Conservation (phyloP, 2,797 vertebrate species). For the Arremon brunneinucha region DNA sequence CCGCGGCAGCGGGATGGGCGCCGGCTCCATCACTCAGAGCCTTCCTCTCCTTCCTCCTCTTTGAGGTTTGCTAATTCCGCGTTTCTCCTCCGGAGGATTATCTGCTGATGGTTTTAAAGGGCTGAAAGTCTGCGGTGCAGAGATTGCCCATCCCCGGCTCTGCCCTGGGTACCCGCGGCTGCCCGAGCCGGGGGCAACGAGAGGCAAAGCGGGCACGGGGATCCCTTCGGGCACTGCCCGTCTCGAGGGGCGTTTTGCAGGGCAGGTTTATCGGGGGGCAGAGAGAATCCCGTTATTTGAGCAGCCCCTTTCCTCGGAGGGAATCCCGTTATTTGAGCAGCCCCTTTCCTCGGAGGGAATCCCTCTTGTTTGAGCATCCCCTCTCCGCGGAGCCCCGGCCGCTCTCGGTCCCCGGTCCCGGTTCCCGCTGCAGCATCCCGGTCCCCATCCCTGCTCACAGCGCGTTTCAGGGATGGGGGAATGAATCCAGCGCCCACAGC, state of each 20-base stretch:
- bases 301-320: neutral
- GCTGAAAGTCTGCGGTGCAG: accelerated
- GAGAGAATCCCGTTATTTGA: accelerated
- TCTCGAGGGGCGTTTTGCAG: accelerated
- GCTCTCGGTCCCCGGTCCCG: neutral
- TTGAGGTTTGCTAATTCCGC: neutral
- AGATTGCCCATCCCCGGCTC: accelerated
- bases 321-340: neutral
- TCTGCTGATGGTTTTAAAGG: neutral
- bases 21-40: conserved; percentile 20
- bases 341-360: neutral
- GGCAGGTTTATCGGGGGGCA: neutral
- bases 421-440: neutral
- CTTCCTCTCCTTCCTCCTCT: neutral
- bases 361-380: neutral
- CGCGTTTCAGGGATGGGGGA: neutral
- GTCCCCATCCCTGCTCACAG: neutral
- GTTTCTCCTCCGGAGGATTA: neutral
- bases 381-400: accelerated
- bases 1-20: neutral
- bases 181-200: accelerated
- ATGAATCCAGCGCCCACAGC: neutral
- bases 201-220: neutral
- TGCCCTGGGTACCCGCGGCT: neutral
- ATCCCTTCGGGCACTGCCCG: accelerated